phyloP scores from a whole-genome alignment of 2,888 invertebrate species.

The Callinectes sapidus region DNA sequence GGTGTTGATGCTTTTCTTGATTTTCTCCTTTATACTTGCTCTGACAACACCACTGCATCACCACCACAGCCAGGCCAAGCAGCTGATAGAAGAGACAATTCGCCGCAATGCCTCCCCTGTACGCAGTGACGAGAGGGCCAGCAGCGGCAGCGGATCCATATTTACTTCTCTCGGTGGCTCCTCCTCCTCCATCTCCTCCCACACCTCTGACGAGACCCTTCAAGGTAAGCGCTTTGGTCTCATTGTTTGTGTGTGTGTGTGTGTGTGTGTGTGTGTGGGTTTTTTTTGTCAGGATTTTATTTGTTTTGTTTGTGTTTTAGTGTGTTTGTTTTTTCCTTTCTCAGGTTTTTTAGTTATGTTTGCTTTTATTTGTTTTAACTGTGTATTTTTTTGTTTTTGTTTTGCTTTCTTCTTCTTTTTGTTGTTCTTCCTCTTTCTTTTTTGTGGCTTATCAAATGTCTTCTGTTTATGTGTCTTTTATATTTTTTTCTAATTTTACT shows the following conservation, averaged over 20 bases:
- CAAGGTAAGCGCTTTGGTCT: constrained; percentile 49
- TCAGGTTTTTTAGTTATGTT: neutral
- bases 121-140: constrained; percentile 75
- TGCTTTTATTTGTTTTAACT: neutral
- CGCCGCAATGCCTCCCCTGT: constrained; percentile 95
- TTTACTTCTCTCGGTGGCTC: constrained; percentile 80
- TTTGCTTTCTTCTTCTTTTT: too few species aligned
- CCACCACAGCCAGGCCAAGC: constrained; percentile 88
- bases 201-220: constrained; percentile 70
- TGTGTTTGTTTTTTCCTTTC: neutral
- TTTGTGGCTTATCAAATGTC: too few species aligned
- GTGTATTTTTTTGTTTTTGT: neutral
- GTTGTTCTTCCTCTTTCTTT: neutral
- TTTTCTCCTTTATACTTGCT: neutral
- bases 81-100: constrained; percentile 95
- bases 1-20: neutral
- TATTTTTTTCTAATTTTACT: too few species aligned
- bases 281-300: neutral
- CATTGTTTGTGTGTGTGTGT: neutral
- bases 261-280: neutral
- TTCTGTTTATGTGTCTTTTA: too few species aligned
- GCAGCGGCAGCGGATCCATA: constrained; percentile 74
- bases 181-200: constrained; percentile 71
- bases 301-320: neutral
- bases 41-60: neutral